phyloP scores from a whole-genome alignment of 2,888 invertebrate species.

The Polietes domitor region DNA sequence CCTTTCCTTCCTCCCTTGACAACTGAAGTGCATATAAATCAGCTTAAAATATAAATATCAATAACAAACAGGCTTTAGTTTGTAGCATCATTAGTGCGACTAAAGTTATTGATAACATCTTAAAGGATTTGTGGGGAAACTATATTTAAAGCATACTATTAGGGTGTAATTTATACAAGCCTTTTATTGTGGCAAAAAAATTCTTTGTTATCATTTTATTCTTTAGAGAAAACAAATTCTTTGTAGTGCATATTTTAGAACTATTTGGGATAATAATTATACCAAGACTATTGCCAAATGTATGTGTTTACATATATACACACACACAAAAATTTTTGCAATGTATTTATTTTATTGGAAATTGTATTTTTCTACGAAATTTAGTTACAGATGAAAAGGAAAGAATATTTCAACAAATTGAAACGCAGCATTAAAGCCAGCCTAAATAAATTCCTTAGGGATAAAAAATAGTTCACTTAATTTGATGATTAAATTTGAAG shows the following conservation, averaged over 20 bases:
- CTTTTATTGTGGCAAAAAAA: neutral
- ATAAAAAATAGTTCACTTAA: too few species aligned
- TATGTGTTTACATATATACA: too few species aligned
- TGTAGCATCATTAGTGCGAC: slow-evolving; percentile 5
- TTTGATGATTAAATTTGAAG: too few species aligned
- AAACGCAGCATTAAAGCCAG: too few species aligned
- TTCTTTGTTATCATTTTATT: neutral
- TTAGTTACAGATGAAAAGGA: slow-evolving; percentile 4
- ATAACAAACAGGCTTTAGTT: neutral
- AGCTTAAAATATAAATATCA: slow-evolving; percentile 32
- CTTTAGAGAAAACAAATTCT: slow-evolving; percentile 1
- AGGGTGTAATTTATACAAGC: neutral
- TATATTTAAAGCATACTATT: slow-evolving; percentile 29
- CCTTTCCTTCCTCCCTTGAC: neutral
- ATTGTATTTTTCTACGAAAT: neutral
- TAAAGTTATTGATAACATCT: slow-evolving; percentile 13
- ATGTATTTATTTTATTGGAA: too few species aligned
- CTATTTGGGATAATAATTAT: too few species aligned
- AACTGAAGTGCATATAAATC: neutral
- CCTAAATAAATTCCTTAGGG: too few species aligned
- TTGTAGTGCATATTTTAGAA: too few species aligned
- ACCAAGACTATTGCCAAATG: too few species aligned
- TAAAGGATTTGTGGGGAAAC: neutral
- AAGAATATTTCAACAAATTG: neutral
- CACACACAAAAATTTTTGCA: too few species aligned